A percentile compares a stretch with the other conserved stretches of the same genome.
Conservation (phyloP, 2,113 vertebrate genomes). For the Henicopernis longicauda region DNA sequence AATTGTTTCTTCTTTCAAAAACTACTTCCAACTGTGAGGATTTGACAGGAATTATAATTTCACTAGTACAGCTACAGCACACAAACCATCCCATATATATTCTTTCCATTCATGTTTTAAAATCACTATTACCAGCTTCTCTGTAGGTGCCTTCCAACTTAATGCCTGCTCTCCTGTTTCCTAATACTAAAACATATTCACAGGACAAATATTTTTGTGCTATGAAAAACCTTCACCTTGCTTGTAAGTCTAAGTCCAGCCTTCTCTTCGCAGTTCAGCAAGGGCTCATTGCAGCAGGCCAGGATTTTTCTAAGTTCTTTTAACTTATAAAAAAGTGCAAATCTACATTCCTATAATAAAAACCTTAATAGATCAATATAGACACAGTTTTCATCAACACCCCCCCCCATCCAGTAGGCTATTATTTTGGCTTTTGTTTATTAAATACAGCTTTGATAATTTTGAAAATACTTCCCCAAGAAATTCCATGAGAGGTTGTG, state of each 20-base stretch:
- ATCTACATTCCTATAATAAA: not conserved
- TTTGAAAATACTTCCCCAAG: not conserved
- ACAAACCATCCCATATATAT: not conserved
- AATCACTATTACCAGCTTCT: not conserved
- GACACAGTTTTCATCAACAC: not conserved
- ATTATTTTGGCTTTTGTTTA: not conserved
- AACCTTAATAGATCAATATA: not conserved
- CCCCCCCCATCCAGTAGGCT: accelerated
- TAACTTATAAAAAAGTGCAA: not conserved
- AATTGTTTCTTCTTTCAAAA: conserved; percentile 29
- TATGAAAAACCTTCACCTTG: not conserved
- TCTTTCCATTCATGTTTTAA: not conserved
- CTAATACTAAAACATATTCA: not conserved
- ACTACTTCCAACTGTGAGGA: not conserved
- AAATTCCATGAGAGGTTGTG: not conserved
- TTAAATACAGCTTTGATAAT: not conserved
- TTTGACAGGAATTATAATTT: not conserved
- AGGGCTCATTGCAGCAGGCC: not conserved
- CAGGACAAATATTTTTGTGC: not conserved
- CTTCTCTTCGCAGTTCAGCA: not conserved
- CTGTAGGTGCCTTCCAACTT: not conserved
- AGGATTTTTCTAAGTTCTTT: not conserved
- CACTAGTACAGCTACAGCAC: not conserved
- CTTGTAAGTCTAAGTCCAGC: not conserved
- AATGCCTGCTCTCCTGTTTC: not conserved